Conservation (phyloP, 1,140 invertebrate genomes). For the Ctenoplectra terminalis region DNA sequence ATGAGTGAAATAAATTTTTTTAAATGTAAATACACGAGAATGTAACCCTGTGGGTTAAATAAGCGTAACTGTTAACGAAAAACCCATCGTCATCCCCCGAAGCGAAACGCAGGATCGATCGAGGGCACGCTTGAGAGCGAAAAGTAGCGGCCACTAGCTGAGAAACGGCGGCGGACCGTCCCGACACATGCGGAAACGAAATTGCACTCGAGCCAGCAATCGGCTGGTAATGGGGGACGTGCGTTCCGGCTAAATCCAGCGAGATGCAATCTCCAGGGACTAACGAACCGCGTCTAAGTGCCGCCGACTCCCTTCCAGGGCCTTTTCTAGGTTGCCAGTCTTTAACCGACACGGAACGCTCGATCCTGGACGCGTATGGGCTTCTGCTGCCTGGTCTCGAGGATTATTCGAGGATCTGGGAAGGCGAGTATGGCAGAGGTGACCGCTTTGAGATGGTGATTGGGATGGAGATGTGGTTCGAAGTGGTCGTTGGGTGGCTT, state of each 20-base stretch:
- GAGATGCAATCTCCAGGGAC: constrained; percentile 41
- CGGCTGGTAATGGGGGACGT: constrained; percentile 53
- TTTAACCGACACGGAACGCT: constrained; percentile 28
- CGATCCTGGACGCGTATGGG: neutral
- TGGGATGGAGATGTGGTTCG: neutral
- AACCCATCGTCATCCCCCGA: neutral
- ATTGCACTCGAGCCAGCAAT: constrained; percentile 48
- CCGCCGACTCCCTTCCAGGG: constrained; percentile 43
- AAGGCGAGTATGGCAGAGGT: neutral
- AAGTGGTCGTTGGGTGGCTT: neutral
- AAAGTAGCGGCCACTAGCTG: neutral
- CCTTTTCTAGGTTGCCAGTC: constrained; percentile 13
- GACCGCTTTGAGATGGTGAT: neutral
- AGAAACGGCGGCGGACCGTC: neutral
- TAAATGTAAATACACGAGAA: too few relatives aligned
- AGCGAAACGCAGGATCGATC: neutral
- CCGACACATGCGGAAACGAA: constrained; percentile 34
- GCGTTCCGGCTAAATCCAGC: constrained; percentile 41
- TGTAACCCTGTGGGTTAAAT: too few relatives aligned
- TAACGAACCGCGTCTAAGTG: constrained; percentile 64
- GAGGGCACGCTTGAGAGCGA: neutral
- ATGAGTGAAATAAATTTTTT: too few relatives aligned
- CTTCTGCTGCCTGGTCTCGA: neutral
- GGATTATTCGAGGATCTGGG: neutral
- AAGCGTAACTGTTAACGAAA: too few relatives aligned